phyloP scores from a whole-genome alignment of 2,797 vertebrate species.

The Crenichthys baileyi region DNA sequence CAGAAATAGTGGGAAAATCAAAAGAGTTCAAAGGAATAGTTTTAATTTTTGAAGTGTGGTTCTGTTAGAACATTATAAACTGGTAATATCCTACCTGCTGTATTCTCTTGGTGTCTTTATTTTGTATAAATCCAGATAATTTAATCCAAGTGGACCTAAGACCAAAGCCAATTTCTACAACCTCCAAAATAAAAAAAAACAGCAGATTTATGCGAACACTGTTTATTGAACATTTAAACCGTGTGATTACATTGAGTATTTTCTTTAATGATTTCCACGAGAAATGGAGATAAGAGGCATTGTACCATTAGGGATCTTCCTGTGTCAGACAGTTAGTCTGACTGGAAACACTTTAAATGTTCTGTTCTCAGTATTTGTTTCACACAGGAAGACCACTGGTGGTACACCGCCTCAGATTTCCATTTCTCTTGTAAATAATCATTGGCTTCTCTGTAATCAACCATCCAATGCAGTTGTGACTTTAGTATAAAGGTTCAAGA shows the following conservation, averaged over 20 bases:
- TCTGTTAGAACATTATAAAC: neutral
- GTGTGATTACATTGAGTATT: neutral
- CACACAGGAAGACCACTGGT: neutral
- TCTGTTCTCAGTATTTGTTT: neutral
- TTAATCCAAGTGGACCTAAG: neutral
- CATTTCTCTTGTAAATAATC: neutral
- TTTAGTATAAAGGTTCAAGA: neutral
- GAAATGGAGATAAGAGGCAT: neutral
- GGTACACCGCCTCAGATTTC: neutral
- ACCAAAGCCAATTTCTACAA: neutral
- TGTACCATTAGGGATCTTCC: neutral
- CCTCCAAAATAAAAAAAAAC: neutral
- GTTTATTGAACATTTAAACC: neutral
- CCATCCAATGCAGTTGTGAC: neutral
- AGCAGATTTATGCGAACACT: neutral
- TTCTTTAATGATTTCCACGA: neutral
- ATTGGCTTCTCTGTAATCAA: neutral
- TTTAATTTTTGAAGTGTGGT: neutral
- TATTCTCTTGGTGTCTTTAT: neutral
- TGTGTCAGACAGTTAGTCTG: neutral
- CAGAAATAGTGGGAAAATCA: neutral
- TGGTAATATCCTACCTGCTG: neutral
- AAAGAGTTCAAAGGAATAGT: neutral
- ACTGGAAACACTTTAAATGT: neutral
- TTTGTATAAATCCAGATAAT: neutral